phyloP scores from a whole-genome alignment of 2,113 vertebrate genomes.

The Actenoides lindsayi region DNA sequence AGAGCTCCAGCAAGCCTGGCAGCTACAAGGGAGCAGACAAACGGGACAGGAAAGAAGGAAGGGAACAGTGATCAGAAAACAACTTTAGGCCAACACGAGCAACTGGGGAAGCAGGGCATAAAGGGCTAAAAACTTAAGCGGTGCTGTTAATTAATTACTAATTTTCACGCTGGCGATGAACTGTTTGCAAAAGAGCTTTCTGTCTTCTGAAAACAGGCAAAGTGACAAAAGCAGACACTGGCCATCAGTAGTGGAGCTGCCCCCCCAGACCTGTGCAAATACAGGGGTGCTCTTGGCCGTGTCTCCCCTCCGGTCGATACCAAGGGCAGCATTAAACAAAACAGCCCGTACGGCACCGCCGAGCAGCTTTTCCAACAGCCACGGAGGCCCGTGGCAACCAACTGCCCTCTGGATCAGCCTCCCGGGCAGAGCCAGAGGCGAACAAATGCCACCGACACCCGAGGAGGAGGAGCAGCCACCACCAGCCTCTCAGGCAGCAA shows the following conservation, averaged over 20 bases:
- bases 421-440: neutral
- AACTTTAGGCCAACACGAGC: neutral
- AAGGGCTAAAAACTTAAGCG: neutral
- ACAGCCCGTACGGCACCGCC: neutral
- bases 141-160: neutral
- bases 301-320: neutral
- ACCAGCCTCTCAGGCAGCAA: neutral
- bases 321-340: neutral
- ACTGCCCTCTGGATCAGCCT: fast-evolving
- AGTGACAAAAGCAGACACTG: neutral
- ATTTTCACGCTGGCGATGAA: neutral
- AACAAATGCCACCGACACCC: fast-evolving
- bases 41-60: constrained; percentile 18
- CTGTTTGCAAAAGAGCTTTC: neutral
- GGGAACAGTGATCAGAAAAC: constrained; percentile 23
- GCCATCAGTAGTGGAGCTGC: neutral
- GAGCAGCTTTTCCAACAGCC: neutral
- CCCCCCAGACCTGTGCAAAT: neutral
- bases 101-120: neutral
- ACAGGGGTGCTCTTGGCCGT: fast-evolving
- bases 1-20: constrained; percentile 93
- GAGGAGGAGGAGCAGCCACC: neutral
- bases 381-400: neutral
- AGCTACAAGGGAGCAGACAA: constrained; percentile 76
- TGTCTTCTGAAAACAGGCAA: neutral